Evolutionary conservation across 2,113 vertebrate species (phyloP), one percentile per base, ranked within the genome.

Genomic region (Beaufortia kweichowensis): DNA sequence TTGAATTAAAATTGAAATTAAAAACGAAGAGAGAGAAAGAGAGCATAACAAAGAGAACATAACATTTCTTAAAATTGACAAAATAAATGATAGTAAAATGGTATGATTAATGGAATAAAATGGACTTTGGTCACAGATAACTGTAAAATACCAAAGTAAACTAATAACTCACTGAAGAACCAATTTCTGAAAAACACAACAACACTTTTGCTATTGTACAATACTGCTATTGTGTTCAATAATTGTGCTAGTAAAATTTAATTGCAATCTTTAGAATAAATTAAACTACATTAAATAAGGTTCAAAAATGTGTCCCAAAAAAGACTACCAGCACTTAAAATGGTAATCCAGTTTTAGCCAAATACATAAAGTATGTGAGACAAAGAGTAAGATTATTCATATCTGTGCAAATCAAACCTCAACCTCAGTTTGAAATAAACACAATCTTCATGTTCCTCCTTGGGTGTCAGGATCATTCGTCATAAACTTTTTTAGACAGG

Each of bases 11-110:
- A n/a, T n/a, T n/a, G n/a, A n/a, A n/a, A n/a, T n/a, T n/a, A n/a
- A n/a, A n/a, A n/a, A n/a, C n/a, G 55, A 4, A 77, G 29, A 48
- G 48, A 71, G 24, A n/a, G 7, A 62, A n/a, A 29, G 21, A 15
- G 41, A 55, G 11, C 14, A 12, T 14, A 14, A 14, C 41, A 46
- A 46, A 46, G 10, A n/a, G n/a, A n/a, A n/a, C n/a, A 14, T 46
- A 14, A 46, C 12, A 14, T 12, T 2, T 46, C 6, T 21, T 29
- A 35, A 56, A 46, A 12, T 3, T 14, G 8, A 67, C 31, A 65
- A 21, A 35, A 26, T 41, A 28, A 23, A 33, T 17, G 35, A 31
- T 19, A 85, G 83, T 85, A 68, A 87, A 74, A 39, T 23, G 12
- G 14, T 14, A 14, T 2, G 14, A 46, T 14, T 15, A 11, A 15